These are phyloP conservation scores for Eriocheir sinensis DNA, from an alignment of 1,140 invertebrate species.

Conservation along the genomic window DNA sequence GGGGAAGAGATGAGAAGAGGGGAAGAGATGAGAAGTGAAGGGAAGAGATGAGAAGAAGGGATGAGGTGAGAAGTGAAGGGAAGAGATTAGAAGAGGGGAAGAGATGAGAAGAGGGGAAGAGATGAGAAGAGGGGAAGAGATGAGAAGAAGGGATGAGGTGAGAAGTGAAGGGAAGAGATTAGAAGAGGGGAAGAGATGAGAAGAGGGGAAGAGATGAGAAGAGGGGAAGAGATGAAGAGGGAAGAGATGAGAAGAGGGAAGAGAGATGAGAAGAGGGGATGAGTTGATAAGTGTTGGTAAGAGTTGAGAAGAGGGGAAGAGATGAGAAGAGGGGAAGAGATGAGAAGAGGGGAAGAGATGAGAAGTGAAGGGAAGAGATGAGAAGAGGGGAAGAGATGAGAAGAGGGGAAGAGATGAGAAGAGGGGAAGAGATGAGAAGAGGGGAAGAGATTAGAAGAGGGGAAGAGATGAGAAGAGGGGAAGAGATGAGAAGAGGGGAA, in stretches of 20 bases:
- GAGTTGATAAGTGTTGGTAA: not conserved
- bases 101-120: not conserved
- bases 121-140: not conserved
- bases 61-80: not conserved
- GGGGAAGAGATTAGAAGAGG: not conserved
- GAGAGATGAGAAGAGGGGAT: not conserved
- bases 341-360: not conserved
- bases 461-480: not conserved
- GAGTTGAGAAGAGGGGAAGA: not conserved
- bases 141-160: not conserved
- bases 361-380: not conserved
- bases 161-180: not conserved
- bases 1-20: too few relatives aligned
- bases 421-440: not conserved
- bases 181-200: not conserved
- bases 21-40: too few relatives aligned
- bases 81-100: not conserved
- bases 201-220: not conserved
- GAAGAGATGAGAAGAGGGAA: not conserved
- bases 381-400: not conserved
- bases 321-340: not conserved
- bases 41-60: not conserved
- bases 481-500: not conserved
- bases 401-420: not conserved
- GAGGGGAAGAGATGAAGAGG: not conserved